Base-by-base conservation (phyloP, 2,888 invertebrate species). In the Anoplius nigerrimus region DNA sequence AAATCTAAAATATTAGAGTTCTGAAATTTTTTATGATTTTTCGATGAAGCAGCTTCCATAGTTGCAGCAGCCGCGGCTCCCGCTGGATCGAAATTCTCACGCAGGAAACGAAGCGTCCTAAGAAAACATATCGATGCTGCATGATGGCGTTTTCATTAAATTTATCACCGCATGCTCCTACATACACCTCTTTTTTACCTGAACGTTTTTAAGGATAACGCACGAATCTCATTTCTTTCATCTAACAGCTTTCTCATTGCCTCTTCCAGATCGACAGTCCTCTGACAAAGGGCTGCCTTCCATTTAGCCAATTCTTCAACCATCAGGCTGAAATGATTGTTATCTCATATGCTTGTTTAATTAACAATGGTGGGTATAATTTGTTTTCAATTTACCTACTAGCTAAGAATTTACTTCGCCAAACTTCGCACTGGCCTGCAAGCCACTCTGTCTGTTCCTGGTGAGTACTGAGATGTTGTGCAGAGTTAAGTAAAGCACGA, bases 351-450 rank as follows among this genome's bases (percentile, higher is more conserved):
- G 4, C 11, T 13, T 34, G 15, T 55, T 11, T 2, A 3, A 34
- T 16, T 55, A 18, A 11, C 20, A 15, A 34, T 13, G n/a, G 15
- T 24, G 5, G 22, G 20, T 27, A 2, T 18, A 27, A 1, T 54
- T n/a, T 18, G 54, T 54, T 22, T 70, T 56, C 58, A 54, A 79
- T 60, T 67, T 90, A 95, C 95, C 95, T 95, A 90, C 96, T 96
- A 22, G 98, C 98, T 79, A 98, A 91, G 89, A 97, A 98, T 92
- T 98, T 98, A 86, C 97, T 97, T 73, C 97, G 92, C 98, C 98
- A 98, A 58, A 98, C 97, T 90, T 98, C 98, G 86, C 97, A 97
- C 85, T 98, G 97, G 0, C 98, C 97, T 18, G 96, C 95, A 45
- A 98, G 89, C 92, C 95, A 95, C 87, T 98, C 98, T 2, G 97